phyloP scores from a whole-genome alignment of 1,140 invertebrate species.

The Sitodiplosis mosellana region DNA sequence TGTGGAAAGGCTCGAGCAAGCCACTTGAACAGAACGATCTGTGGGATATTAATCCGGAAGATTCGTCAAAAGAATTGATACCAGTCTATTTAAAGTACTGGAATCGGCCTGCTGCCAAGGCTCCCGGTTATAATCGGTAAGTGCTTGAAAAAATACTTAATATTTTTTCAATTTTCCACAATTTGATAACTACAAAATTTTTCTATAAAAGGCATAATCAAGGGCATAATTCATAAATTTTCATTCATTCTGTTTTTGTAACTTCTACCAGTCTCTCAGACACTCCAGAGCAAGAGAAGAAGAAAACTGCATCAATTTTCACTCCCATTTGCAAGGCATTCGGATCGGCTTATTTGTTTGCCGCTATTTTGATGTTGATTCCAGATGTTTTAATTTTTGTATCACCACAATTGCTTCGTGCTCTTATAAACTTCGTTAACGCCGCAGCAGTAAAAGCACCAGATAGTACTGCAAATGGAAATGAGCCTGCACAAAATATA shows the following conservation, averaged over 20 bases:
- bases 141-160: neutral
- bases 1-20: conserved; percentile 64
- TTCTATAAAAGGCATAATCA: too few relatives aligned
- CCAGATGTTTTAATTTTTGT: conserved; percentile 78
- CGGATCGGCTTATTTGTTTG: conserved; percentile 67
- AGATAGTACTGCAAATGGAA: too few relatives aligned
- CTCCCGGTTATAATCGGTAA: neutral
- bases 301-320: conserved; percentile 51
- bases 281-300: conserved; percentile 33
- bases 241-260: too few relatives aligned
- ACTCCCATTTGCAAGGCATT: conserved; percentile 59
- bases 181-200: too few relatives aligned
- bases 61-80: conserved; percentile 61
- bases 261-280: conserved; percentile 49
- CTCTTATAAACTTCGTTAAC: conserved; percentile 24
- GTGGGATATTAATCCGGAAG: conserved; percentile 76
- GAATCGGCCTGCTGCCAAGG: conserved; percentile 30
- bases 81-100: conserved; percentile 75
- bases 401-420: conserved; percentile 60
- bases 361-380: conserved; percentile 55
- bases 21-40: conserved; percentile 66
- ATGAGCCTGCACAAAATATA: conserved; percentile 28
- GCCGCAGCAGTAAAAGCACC: neutral
- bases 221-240: too few relatives aligned
- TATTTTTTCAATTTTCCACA: neutral